phyloP scores from a whole-genome alignment of 1,140 invertebrate species.

The Hylaeus anthracinus region DNA sequence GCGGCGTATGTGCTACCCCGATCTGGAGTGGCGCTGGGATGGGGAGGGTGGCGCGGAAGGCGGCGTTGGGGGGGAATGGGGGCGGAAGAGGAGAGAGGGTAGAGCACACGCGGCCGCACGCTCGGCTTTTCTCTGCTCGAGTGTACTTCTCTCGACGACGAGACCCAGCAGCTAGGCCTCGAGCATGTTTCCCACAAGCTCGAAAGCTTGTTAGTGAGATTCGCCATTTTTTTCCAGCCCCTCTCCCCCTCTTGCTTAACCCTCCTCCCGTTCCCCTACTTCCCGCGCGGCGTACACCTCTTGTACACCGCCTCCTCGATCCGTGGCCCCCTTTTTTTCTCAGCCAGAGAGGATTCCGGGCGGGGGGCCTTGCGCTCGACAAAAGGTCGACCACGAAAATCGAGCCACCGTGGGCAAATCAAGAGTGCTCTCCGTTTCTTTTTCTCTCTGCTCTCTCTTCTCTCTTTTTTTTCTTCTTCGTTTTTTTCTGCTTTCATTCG shows the following conservation, averaged over 20 bases:
- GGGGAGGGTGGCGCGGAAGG: too few relatives aligned
- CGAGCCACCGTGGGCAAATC: constrained; percentile 48
- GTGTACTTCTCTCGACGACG: constrained; percentile 62
- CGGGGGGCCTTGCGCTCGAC: constrained; percentile 33
- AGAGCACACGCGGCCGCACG: constrained; percentile 62
- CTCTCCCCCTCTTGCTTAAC: constrained; percentile 25
- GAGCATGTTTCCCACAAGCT: constrained; percentile 67
- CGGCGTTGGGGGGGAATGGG: background rate
- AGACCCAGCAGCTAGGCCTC: constrained; percentile 37
- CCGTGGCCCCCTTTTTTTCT: constrained; percentile 38
- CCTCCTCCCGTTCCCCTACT: constrained; percentile 10
- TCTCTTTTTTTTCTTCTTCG: background rate
- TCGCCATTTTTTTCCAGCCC: constrained; percentile 65
- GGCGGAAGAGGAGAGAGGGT: constrained; percentile 14
- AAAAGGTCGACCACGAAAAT: constrained; percentile 59
- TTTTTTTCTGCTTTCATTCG: background rate
- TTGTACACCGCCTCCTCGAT: constrained; percentile 43
- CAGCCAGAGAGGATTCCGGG: constrained; percentile 23
- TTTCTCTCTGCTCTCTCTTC: constrained; percentile 1
- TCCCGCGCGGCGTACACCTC: constrained; percentile 21
- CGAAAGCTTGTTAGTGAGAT: constrained; percentile 76
- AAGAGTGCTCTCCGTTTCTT: constrained; percentile 49
- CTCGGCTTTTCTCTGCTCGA: constrained; percentile 69
- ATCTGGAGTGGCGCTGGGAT: constrained; percentile 21
- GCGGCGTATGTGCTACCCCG: constrained; percentile 45